phyloP scores from a whole-genome alignment of 37 sponge, comb jelly and placozoan species.

The Beroe ovata region DNA sequence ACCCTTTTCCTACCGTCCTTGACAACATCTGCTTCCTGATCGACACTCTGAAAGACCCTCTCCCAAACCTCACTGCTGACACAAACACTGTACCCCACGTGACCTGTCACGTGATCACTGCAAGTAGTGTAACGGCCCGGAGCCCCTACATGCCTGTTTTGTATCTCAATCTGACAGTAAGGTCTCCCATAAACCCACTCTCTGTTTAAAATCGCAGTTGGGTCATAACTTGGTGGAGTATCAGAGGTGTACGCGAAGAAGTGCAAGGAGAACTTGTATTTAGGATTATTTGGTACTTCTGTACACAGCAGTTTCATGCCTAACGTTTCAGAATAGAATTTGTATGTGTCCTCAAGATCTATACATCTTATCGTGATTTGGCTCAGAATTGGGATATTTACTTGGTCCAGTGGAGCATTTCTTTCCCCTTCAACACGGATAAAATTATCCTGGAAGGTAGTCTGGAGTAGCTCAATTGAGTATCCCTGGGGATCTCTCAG shows the following conservation, averaged over 20 bases:
- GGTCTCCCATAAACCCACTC: conserved; percentile 22
- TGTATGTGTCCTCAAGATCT: not conserved
- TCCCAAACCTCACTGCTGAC: not conserved
- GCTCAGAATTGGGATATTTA: not conserved
- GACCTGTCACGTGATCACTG: not conserved
- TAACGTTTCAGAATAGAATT: not conserved
- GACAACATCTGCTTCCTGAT: not conserved
- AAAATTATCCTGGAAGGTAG: conserved; percentile 10
- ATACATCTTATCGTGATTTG: conserved; percentile 8
- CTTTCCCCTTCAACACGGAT: not conserved
- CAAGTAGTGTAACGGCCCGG: not conserved
- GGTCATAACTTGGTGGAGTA: not conserved
- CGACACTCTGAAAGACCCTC: not conserved
- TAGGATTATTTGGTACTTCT: not conserved
- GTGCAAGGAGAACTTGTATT: not conserved
- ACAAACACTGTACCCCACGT: not conserved
- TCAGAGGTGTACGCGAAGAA: conserved; percentile 23
- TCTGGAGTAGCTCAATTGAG: not conserved
- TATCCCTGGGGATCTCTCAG: conserved; percentile 13
- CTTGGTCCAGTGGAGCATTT: not conserved
- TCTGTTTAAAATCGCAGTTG: not conserved
- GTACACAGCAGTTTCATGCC: conserved; percentile 41
- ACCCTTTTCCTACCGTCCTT: not conserved
- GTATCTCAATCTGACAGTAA: conserved; percentile 17
- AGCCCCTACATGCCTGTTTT: not conserved